phyloP scores from a whole-genome alignment of 1,140 invertebrate genomes.

The Drosophila burlai region DNA sequence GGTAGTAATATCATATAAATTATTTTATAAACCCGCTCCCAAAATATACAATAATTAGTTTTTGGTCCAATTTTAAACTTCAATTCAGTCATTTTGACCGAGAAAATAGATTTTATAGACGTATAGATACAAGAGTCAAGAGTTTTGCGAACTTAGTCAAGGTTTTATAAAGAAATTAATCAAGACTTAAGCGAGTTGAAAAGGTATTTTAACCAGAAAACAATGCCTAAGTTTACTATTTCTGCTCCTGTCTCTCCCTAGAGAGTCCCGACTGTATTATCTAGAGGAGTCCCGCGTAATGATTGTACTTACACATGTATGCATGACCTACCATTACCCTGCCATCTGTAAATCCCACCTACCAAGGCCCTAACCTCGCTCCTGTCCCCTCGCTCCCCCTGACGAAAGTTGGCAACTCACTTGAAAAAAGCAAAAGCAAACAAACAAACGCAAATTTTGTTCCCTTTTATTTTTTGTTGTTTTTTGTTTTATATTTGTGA shows the following conservation, averaged over 20 bases:
- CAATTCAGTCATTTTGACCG: no score
- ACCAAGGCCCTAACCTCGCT: background rate
- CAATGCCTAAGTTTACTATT: background rate
- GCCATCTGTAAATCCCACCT: conserved; percentile 18
- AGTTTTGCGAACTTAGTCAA: no score
- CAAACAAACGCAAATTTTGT: conserved; percentile 47
- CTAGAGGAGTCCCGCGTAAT: conserved; percentile 64
- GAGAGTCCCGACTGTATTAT: conserved; percentile 39
- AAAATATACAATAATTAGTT: no score
- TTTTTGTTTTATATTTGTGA: conserved; percentile 24
- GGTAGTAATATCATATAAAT: no score
- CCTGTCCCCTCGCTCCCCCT: background rate
- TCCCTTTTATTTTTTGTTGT: conserved; percentile 18
- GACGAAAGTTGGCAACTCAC: conserved; percentile 67
- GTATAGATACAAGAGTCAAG: no score
- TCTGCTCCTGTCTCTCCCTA: background rate
- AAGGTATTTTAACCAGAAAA: no score
- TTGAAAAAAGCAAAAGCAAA: conserved; percentile 56
- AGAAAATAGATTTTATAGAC: no score
- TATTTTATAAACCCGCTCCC: no score
- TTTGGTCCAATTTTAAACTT: no score
- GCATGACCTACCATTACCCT: conserved; percentile 61
- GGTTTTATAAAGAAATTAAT: no score
- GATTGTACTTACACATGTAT: conserved; percentile 81
- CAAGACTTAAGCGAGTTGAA: no score